phyloP scores from a whole-genome alignment of 64 coral and sea anemone species.

The Dendrophyllia cribrosa region DNA sequence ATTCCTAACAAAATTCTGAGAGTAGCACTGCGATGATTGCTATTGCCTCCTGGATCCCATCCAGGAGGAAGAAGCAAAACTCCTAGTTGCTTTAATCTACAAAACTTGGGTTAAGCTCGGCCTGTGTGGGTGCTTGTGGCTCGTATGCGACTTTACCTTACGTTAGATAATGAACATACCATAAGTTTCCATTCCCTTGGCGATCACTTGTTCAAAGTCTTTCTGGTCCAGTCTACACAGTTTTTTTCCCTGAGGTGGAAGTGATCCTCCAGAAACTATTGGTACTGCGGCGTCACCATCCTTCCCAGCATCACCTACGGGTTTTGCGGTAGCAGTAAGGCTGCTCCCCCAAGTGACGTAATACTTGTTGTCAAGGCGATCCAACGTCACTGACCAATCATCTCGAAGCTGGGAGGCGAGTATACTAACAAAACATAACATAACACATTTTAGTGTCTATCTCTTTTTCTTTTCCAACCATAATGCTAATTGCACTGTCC shows the following conservation, averaged over 20 bases:
- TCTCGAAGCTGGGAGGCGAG: constrained; percentile 92
- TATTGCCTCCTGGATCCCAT: too few species aligned
- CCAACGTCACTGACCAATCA: constrained; percentile 96
- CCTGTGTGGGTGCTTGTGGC: too few species aligned
- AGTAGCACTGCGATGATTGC: too few species aligned
- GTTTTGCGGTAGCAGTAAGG: background rate
- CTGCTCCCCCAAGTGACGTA: constrained; percentile 97
- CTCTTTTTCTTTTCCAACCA: too few species aligned
- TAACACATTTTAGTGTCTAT: background rate
- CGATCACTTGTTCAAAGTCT: constrained; percentile 94
- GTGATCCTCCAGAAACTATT: constrained; percentile 48
- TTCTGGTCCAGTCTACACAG: constrained; percentile 86
- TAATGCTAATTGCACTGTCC: too few species aligned
- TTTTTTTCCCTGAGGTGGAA: constrained; percentile 80
- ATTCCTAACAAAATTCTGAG: too few species aligned
- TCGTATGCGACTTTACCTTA: too few species aligned
- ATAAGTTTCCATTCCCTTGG: constrained; percentile 93
- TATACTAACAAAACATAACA: constrained; percentile 41
- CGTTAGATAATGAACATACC: constrained; percentile 32
- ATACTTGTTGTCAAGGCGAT: constrained; percentile 91
- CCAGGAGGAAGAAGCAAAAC: too few species aligned
- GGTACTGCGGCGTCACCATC: constrained; percentile 46
- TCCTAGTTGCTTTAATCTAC: too few species aligned
- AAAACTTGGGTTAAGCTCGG: too few species aligned
- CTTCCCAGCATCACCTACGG: constrained; percentile 48